A percentile compares a stretch with the other conserved stretches of the same genome.
Evolutionary conservation across 2,113 vertebrate species (phyloP).

Genomic region (Melanostigma gelatinosum): DNA sequence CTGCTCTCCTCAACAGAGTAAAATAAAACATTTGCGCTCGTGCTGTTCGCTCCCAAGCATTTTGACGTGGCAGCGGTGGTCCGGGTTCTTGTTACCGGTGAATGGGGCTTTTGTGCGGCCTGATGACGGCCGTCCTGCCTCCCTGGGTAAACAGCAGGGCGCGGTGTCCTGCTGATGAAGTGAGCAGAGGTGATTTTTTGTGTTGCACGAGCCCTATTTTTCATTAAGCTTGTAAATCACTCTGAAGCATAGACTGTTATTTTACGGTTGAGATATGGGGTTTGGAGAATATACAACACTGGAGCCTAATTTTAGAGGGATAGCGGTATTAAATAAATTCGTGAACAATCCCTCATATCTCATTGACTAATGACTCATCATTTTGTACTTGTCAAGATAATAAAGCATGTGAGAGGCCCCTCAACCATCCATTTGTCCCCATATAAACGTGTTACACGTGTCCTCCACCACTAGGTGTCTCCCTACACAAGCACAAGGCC

Average conservation of each 20-base stretch:
- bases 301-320: background rate
- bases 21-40: constrained; percentile 17
- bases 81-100: constrained; percentile 47
- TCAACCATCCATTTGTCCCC: too few relatives aligned
- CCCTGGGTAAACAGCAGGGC: constrained; percentile 58
- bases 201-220: background rate
- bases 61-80: constrained; percentile 67
- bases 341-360: background rate
- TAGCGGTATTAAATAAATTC: background rate
- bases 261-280: background rate
- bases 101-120: constrained; percentile 76
- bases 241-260: background rate
- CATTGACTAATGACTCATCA: background rate
- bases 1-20: background rate
- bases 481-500: constrained; percentile 68
- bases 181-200: background rate
- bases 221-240: background rate
- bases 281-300: background rate
- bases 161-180: constrained; percentile 17
- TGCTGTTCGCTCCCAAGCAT: constrained; percentile 9
- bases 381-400: background rate
- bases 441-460: background rate
- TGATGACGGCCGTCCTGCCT: constrained; percentile 47
- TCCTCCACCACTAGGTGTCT: constrained; percentile 70
- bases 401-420: background rate